phyloP scores from a whole-genome alignment of 2,888 invertebrate species.

The Drosophila algonquin region DNA sequence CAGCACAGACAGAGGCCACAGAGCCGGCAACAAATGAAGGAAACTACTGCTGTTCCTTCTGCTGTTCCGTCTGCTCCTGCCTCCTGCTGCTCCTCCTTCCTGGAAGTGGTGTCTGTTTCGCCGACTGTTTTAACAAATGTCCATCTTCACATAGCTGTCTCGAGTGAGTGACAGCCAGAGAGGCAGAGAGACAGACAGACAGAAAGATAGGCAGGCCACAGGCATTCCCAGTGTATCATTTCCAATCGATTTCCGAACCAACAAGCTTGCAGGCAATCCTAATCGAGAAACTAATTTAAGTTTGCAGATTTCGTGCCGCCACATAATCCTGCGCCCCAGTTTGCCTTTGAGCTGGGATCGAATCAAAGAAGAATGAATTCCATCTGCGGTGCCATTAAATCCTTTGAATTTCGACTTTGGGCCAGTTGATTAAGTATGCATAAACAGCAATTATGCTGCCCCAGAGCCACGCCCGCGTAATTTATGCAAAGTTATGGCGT shows the following conservation, averaged over 20 bases:
- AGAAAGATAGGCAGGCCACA: too few relatives aligned
- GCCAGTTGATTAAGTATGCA: conserved; percentile 67
- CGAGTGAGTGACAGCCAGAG: conserved; percentile 30
- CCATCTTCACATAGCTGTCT: conserved; percentile 47
- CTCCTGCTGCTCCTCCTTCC: conserved; percentile 1
- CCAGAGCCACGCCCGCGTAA: conserved; percentile 41
- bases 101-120: not conserved
- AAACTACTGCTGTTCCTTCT: not conserved
- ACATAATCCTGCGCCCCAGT: conserved; percentile 11
- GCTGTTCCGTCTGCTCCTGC: conserved; percentile 1
- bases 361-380: not conserved
- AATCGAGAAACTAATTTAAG: conserved; percentile 42
- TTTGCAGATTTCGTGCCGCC: conserved; percentile 16
- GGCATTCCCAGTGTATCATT: not conserved
- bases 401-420: conserved; percentile 43
- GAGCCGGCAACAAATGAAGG: not conserved
- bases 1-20: not conserved
- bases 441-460: conserved; percentile 62
- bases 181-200: conserved; percentile 22
- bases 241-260: not conserved
- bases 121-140: conserved; percentile 54
- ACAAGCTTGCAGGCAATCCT: conserved; percentile 12
- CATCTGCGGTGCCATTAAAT: conserved; percentile 39
- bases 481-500: conserved; percentile 71
- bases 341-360: conserved; percentile 16